Evolutionary conservation across 2,797 vertebrate genomes (phyloP).

Genomic region (Smutsia temminckii): DNA sequence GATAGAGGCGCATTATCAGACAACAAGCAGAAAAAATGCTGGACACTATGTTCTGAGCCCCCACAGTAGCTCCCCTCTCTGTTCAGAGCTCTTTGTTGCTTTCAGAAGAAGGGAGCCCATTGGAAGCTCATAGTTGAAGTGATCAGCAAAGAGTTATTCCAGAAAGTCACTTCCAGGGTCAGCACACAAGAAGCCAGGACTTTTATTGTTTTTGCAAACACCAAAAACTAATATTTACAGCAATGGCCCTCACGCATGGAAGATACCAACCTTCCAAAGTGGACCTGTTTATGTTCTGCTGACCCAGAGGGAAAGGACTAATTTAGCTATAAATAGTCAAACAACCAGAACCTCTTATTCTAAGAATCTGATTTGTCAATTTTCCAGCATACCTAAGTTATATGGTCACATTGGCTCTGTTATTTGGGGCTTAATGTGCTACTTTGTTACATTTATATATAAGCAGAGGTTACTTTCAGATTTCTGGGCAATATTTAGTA

Average conservation of each 20-base stretch:
- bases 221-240: neutral
- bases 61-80: neutral
- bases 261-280: neutral
- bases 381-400: neutral
- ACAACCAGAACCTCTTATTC: neutral
- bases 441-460: neutral
- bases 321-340: neutral
- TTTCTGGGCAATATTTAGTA: neutral
- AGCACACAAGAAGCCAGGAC: neutral
- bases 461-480: neutral
- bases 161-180: conserved; percentile 45
- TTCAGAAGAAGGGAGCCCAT: neutral
- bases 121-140: neutral
- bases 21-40: neutral
- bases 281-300: neutral
- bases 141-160: conserved; percentile 47
- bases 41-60: neutral
- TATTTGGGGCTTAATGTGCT: neutral
- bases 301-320: neutral
- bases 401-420: neutral
- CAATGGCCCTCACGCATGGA: neutral
- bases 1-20: neutral
- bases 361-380: neutral
- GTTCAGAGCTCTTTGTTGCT: conserved; percentile 26
- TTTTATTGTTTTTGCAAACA: neutral